A percentile compares a stretch with the other conserved stretches of the same genome.
Evolutionary conservation across 2,113 vertebrate genomes (phyloP).

Genomic region (Esox niger): DNA sequence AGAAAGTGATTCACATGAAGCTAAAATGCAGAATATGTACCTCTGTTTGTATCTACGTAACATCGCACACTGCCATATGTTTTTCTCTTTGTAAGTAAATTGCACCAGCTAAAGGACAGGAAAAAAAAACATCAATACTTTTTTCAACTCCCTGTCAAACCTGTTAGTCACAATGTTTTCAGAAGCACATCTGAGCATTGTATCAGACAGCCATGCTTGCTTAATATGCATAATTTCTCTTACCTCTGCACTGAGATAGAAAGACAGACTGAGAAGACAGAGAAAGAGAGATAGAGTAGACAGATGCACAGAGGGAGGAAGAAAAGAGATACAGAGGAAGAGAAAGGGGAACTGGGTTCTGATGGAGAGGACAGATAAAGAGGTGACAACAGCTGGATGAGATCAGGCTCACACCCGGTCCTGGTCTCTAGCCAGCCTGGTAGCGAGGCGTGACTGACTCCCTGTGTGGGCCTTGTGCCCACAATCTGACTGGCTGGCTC

Average conservation of each 20-base stretch:
- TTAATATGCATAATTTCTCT: constrained; percentile 56
- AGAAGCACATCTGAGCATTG: too few species aligned
- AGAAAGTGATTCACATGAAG: too few species aligned
- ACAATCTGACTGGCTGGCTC: background rate
- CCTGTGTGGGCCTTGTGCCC: background rate
- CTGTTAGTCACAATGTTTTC: too few species aligned
- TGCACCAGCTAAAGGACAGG: background rate
- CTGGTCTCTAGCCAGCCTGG: constrained; percentile 39
- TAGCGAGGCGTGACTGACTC: constrained; percentile 37
- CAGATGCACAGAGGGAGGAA: background rate
- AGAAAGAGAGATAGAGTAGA: background rate
- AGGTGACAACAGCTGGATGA: constrained; percentile 56
- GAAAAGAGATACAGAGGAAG: constrained; percentile 1
- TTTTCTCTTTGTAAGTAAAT: background rate
- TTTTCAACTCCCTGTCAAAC: too few species aligned
- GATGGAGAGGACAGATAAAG: constrained; percentile 60
- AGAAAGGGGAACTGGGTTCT: constrained; percentile 56
- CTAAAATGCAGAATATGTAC: too few species aligned
- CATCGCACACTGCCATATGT: too few species aligned
- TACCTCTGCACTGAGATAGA: background rate
- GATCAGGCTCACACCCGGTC: constrained; percentile 44
- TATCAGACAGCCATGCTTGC: constrained; percentile 26
- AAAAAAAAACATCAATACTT: too few species aligned
- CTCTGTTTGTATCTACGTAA: background rate
- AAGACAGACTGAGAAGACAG: background rate